Base-by-base conservation (phyloP, 2,888 invertebrate genomes). In the Dichetophora obliterata region DNA sequence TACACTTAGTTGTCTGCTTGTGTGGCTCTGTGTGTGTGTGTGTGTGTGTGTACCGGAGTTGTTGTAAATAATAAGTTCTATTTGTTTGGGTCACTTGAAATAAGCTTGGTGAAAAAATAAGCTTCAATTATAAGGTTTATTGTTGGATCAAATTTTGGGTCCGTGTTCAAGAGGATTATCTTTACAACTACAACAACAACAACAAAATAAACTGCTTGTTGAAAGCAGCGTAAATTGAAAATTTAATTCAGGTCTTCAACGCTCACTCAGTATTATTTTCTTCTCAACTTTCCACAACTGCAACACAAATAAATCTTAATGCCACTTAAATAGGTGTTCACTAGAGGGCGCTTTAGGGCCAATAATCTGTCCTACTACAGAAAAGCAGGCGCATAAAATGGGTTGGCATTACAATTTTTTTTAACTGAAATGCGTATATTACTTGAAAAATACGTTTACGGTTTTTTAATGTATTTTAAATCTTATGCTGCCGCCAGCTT, bases 381-480 rank as follows among this genome's bases (percentile, higher is more conserved):
- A 11, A 43, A 43, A 3, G 43, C 43, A 14, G 43, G 43, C 14
- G 43, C 43, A 11, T 43, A 2, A 43, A 43, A 11, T 11, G 43
- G 43, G 11, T 11, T 11, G 43, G 14, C 2, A 14, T 1, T 43
- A 43, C 1, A 3, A 3, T 43, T 43, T 11, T 11, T 11, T 11
- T 43, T 11, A 11, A 43, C 43, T 14, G 2, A 11, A 43, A 2
- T 43, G 43, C 43, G 43, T 6, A 43, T 43, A 43, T 11, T 11
- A 11, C 14, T 43, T 43, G 43, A 43, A 43, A 43, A 43, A 73
- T 74, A 76, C 75, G 73, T 69, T 74, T 72, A 52, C 75, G 76
- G 65, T 74, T 75, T 78, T 78, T 79, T 79, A 78, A 78, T 78
- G 77, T 74, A 69, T 72, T 78, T 75, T 78, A 76, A 79, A 75